A percentile compares a stretch with the other conserved stretches of the same genome.
Conservation (phyloP, 2,113 vertebrate genomes). For the Terrapene triunguis region DNA sequence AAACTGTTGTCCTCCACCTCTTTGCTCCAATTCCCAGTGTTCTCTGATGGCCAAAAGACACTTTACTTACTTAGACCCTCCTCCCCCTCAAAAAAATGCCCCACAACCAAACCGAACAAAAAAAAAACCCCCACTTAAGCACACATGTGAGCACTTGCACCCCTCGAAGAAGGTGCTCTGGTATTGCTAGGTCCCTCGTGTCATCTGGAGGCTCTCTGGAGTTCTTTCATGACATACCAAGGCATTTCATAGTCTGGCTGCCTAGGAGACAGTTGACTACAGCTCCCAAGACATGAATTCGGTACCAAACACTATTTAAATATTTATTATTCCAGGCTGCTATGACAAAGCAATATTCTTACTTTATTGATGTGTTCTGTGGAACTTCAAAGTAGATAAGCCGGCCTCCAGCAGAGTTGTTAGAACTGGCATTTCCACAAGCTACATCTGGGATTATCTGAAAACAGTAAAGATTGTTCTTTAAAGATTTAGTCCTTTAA, state of each 20-base stretch:
- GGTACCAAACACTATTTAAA: not conserved
- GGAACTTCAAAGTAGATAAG: conserved; percentile 91
- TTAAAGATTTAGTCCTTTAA: not conserved
- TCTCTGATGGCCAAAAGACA: conserved; percentile 1
- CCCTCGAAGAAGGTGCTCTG: not conserved
- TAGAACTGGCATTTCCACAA: conserved; percentile 91
- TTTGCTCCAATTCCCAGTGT: not conserved
- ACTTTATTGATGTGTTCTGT: conserved; percentile 96
- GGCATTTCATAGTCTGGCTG: not conserved
- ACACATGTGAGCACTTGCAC: not conserved
- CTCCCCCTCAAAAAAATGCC: not conserved
- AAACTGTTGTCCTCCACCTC: not conserved
- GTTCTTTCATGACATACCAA: not conserved
- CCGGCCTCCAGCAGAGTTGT: conserved; percentile 89
- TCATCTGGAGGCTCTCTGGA: not conserved
- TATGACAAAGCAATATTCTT: conserved; percentile 72
- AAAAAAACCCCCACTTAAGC: not conserved
- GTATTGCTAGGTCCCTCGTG: not conserved
- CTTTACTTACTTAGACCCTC: conserved; percentile 22
- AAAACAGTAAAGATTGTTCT: conserved; percentile 17
- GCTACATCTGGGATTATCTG: conserved; percentile 89
- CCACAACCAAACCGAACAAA: too few species aligned
- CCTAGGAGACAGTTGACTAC: not conserved
- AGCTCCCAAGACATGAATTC: not conserved
- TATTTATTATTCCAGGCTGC: not conserved